Conservation (phyloP, 2,888 invertebrate genomes). For the Drosophila greeni region DNA sequence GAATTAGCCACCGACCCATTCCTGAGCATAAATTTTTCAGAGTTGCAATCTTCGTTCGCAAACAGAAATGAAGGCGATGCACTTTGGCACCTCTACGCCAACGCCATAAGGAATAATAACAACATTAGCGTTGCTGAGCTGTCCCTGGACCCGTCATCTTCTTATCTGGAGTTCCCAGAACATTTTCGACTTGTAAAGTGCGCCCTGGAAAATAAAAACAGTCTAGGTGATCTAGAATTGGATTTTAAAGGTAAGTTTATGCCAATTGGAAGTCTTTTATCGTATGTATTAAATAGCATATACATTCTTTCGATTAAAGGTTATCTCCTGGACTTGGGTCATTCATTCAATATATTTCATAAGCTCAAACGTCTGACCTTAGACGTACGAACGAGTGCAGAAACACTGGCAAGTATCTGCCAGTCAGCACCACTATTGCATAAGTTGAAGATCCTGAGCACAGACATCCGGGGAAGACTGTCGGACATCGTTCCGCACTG, state of each 20-base stretch:
- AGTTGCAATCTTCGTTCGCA: neutral
- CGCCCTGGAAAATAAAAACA: neutral
- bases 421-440: neutral
- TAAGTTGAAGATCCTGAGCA: neutral
- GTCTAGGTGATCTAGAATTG: accelerated
- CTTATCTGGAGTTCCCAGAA: neutral
- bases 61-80: neutral
- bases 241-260: neutral
- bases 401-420: neutral
- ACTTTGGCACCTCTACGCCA: neutral
- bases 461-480: neutral
- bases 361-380: neutral
- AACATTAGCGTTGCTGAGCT: accelerated
- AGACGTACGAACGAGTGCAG: neutral
- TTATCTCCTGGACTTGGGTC: neutral
- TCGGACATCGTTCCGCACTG: constrained; percentile 2
- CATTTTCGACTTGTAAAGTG: neutral
- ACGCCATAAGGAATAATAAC: neutral
- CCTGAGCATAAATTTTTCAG: neutral
- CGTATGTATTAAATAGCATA: neutral
- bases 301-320: neutral
- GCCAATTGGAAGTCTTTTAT: neutral
- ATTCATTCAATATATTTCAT: no score
- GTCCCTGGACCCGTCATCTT: no score
- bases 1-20: accelerated